Evolutionary conservation across 2,888 invertebrate genomes (phyloP).

Genomic region (Willowsia nigromaculata): DNA sequence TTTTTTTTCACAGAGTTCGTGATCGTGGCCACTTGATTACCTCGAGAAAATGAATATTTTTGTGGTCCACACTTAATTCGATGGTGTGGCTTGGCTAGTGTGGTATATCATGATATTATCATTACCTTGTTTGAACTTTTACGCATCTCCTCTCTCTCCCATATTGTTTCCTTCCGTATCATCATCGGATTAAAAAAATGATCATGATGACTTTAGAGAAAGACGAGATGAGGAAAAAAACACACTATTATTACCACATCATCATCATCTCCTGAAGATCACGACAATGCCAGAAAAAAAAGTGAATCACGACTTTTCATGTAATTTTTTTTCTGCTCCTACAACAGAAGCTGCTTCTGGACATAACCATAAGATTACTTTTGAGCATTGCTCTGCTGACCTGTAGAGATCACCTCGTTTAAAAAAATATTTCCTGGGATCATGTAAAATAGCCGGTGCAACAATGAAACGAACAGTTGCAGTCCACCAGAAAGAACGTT

Average conservation of each 20-base stretch:
- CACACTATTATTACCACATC: slow-evolving; percentile 52
- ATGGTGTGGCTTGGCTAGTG: slow-evolving; percentile 28
- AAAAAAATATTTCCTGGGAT: no score
- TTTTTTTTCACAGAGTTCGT: slow-evolving; percentile 55
- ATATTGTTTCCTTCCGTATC: slow-evolving; percentile 4
- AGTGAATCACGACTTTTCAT: slow-evolving; percentile 20
- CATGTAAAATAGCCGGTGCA: no score
- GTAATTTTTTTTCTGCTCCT: neutral
- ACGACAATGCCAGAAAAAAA: neutral
- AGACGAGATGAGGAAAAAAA: no score
- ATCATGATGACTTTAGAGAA: neutral
- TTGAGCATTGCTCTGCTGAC: no score
- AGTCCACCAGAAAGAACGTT: no score
- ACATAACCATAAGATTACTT: neutral
- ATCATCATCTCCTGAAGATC: neutral
- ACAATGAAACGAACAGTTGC: no score
- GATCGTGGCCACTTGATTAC: slow-evolving; percentile 66
- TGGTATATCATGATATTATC: slow-evolving; percentile 67
- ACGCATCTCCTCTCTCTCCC: neutral
- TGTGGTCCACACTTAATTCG: neutral
- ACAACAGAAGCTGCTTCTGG: slow-evolving; percentile 42
- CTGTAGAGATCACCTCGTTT: no score
- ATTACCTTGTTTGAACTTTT: slow-evolving; percentile 52
- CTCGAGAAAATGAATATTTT: slow-evolving; percentile 9
- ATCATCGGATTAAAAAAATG: slow-evolving; percentile 14